phyloP scores from a whole-genome alignment of 2,113 vertebrate species.

The Chauna torquata region DNA sequence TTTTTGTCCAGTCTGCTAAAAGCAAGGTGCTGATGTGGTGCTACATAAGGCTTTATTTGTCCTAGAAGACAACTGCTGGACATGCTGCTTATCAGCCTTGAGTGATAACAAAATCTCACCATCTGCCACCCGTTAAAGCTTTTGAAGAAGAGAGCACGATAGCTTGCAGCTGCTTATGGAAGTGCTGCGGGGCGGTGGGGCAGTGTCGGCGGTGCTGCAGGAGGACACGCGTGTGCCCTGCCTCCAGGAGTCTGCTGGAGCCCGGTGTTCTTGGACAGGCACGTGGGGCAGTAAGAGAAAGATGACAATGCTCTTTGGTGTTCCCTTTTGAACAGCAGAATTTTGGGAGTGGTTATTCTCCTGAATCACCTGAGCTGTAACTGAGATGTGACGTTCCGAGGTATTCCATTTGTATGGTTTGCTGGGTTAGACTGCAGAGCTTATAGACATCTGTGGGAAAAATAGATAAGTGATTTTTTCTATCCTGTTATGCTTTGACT shows the following conservation, averaged over 20 bases:
- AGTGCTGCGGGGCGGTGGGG: background rate
- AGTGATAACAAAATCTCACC: background rate
- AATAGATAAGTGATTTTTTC: constrained; percentile 5
- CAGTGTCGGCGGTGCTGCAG: accelerated
- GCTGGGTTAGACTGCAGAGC: background rate
- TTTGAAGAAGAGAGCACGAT: background rate
- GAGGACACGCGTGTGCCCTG: accelerated
- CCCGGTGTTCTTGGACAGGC: accelerated
- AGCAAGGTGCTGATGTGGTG: background rate
- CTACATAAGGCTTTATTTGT: background rate
- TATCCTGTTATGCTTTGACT: background rate
- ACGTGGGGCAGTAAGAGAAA: accelerated
- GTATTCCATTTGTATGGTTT: background rate
- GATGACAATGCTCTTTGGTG: accelerated
- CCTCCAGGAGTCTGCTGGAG: accelerated
- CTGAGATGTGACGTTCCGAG: background rate
- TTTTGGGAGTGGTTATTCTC: background rate
- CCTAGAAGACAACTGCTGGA: background rate
- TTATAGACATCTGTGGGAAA: background rate
- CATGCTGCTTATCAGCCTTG: background rate
- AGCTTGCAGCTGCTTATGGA: background rate
- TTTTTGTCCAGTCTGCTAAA: background rate
- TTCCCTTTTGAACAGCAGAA: background rate
- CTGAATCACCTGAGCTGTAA: background rate
- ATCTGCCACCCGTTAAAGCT: background rate